phyloP scores from a whole-genome alignment of 2,888 invertebrate genomes.

The Formica aserva region DNA sequence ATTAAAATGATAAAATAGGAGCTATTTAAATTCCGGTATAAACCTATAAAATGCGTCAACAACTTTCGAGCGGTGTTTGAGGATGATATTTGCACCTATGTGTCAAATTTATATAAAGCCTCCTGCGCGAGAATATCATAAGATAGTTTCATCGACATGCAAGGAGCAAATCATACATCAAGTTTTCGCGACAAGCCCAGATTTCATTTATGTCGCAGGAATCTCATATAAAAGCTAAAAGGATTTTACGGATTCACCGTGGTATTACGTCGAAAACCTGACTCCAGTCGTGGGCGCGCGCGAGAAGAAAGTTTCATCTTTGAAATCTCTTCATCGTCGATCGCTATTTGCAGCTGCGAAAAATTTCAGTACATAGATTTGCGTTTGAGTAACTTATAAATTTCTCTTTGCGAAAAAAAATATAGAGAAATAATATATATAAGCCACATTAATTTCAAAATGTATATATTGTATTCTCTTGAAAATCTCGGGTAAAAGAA shows the following conservation, averaged over 20 bases:
- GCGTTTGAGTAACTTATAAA: neutral
- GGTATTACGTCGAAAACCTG: constrained; percentile 30
- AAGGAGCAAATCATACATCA: constrained; percentile 10
- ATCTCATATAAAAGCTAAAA: constrained; percentile 37
- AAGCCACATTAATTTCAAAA: neutral
- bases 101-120: neutral
- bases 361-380: neutral
- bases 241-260: constrained; percentile 31
- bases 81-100: constrained; percentile 5
- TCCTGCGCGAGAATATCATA: neutral
- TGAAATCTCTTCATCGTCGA: neutral
- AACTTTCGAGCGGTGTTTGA: constrained; percentile 30
- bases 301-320: constrained; percentile 4
- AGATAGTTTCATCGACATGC: constrained; percentile 15
- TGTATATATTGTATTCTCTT: neutral
- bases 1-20: neutral
- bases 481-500: neutral
- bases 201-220: constrained; percentile 42
- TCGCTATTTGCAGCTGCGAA: neutral
- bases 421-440: neutral
- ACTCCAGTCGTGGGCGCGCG: constrained; percentile 5
- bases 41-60: neutral
- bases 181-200: constrained; percentile 3
- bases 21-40: neutral
- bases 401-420: neutral